Base-by-base conservation (phyloP, 1,140 invertebrate species). In the Wasmannia auropunctata region DNA sequence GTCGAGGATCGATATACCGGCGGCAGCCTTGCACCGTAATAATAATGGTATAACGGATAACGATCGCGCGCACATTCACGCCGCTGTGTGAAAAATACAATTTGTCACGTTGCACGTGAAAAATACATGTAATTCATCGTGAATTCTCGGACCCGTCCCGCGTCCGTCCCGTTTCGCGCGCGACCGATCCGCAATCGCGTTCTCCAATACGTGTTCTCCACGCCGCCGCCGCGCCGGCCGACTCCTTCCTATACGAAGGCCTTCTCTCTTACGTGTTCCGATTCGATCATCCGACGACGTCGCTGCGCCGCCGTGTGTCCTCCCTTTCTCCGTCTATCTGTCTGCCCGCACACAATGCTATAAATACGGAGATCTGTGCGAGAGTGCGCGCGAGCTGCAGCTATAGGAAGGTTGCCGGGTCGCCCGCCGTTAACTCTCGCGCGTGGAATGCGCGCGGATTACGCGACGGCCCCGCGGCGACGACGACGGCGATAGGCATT, bases 351-450 rank as follows among this genome's bases (percentile, higher is more conserved):
- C n/a, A 65, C 34, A 65, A 65, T 40, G n/a, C n/a, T 65, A 65
- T 65, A 65, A 65, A 65, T 40, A 65, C 34, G 62, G n/a, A 40
- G n/a, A 65, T 65, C 62, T 6, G n/a, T n/a, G 34, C 34, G 49
- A 51, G 49, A 16, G 51, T 22, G 22, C 10, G n/a, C n/a, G n/a
- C n/a, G n/a, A n/a, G n/a, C n/a, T n/a, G n/a, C n/a, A n/a, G n/a
- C n/a, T n/a, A n/a, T n/a, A 11, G 8, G 34, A 65, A 65, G 62
- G 31, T 37, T 7, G 19, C 19, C 2, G 8, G 7, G n/a, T 60
- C 25, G 14, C 14, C 31, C 34, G 63, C n/a, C n/a, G n/a, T 65
- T 22, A 11, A n/a, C 19, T 31, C 16, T 37, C 37, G 63, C 34
- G 25, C 8, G 10, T 8, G 19, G 25, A 58, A 28, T 58, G 25